Conservation (phyloP, 2,113 vertebrate genomes). For the Hippocampus guttulatus region DNA sequence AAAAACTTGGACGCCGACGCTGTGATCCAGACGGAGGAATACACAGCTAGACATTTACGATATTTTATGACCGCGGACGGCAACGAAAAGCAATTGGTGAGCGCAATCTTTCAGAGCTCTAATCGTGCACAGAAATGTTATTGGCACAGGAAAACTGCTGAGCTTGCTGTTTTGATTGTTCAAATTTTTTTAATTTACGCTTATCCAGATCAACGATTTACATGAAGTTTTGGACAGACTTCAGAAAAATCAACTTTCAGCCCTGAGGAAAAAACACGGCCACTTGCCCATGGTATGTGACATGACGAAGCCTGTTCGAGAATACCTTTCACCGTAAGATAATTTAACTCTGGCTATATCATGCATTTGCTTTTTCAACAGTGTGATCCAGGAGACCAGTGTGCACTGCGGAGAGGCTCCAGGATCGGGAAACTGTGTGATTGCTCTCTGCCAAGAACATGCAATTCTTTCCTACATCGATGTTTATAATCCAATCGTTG, state of each 20-base stretch:
- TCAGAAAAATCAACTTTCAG: conserved; percentile 53
- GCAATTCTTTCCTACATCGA: conserved; percentile 63
- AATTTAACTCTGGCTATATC: neutral
- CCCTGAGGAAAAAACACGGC: conserved; percentile 51
- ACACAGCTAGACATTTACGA: conserved; percentile 43
- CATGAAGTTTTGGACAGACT: conserved; percentile 60
- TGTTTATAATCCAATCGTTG: conserved; percentile 51
- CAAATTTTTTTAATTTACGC: neutral
- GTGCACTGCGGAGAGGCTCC: conserved; percentile 59
- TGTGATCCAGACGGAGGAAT: conserved; percentile 36
- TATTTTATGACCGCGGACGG: conserved; percentile 38
- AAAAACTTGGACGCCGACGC: conserved; percentile 26
- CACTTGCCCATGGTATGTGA: conserved; percentile 52
- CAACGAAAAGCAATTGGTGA: conserved; percentile 63
- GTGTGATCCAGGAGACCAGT: conserved; percentile 64
- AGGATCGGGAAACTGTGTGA: conserved; percentile 64
- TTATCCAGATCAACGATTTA: conserved; percentile 54
- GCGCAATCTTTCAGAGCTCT: conserved; percentile 8
- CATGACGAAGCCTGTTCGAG: neutral
- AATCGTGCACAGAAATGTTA: neutral
- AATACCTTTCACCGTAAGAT: neutral
- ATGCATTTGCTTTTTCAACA: conserved; percentile 19
- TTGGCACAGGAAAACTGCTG: neutral
- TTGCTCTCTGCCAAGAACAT: conserved; percentile 57
- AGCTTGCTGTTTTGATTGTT: neutral